Base-by-base conservation (phyloP, 2,797 vertebrate genomes). In the Parotocinclus haroldoi region DNA sequence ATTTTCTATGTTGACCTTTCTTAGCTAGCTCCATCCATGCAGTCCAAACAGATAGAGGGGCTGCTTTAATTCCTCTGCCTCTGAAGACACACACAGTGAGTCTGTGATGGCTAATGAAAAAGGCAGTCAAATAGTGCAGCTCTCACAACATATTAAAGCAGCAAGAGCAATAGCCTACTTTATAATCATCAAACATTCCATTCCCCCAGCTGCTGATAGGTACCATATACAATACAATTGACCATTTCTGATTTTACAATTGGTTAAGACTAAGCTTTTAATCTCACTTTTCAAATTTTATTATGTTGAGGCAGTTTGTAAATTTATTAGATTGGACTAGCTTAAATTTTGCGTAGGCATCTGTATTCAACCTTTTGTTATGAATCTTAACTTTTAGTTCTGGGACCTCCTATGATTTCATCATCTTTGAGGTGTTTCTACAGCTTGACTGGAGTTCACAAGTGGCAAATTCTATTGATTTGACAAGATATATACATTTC, bases 1-100 rank as follows among this genome's bases (percentile, higher is more conserved):
- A 89, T 90, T 88, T 89, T 37, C 58, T 85, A 85, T 27, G 27
- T 87, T 89, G 88, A 89, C 89, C 88, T 90, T 91, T 83, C 86
- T 80, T 82, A 78, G 78, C 76, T 39, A 51, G 71, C 73, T 81
- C 71, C 56, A 69, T 69, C 55, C 79, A 42, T 64, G 80, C 85
- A 86, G 85, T 84, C 81, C 88, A 90, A 89, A 88, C 84, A 89
- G 74, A 80, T 69, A 72, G 81, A 81, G 69, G 72, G 75, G 61
- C 51, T 19, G 68, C 84, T 88, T 89, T 88, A 88, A 87, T 87
- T 86, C 85, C 76, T 27, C 73, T 3, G 36, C 73, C 64, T 76
- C 71, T 78, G 70, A 73, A 76, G 74, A 71, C 70, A 71, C 68
- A 73, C 48, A 58, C 46, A 46, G 66, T 67, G 63, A 72, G 61